These are phyloP conservation scores for Timema podura DNA, from an alignment of 2,888 invertebrate species.

Conservation along the genomic window DNA sequence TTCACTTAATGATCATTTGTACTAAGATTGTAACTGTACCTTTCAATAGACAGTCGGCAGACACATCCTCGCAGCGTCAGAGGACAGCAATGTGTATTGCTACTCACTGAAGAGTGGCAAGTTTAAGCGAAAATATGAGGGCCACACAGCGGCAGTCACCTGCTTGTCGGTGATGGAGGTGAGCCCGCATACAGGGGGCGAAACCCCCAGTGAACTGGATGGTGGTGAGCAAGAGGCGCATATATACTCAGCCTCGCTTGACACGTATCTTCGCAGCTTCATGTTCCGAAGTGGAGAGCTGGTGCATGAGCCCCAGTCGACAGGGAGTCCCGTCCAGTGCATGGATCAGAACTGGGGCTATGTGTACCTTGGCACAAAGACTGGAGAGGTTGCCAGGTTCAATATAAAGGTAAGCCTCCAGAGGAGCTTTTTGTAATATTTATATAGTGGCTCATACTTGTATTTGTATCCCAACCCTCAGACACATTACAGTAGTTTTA, in stretches of 20 bases:
- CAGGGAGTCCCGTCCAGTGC: constrained; percentile 65
- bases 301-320: constrained; percentile 51
- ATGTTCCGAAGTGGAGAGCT: constrained; percentile 56
- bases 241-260: constrained; percentile 60
- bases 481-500: no score
- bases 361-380: constrained; percentile 67
- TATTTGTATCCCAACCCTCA: constrained; percentile 30
- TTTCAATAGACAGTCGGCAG: constrained; percentile 52
- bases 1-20: no score
- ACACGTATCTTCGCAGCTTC: constrained; percentile 57
- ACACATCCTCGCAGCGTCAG: constrained; percentile 58
- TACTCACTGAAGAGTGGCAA: constrained; percentile 53
- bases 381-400: constrained; percentile 66
- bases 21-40: no score
- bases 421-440: no score
- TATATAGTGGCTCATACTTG: constrained; percentile 2
- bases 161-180: constrained; percentile 53
- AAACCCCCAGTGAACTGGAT: constrained; percentile 21
- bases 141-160: constrained; percentile 58
- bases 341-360: constrained; percentile 70
- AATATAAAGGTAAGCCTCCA: constrained; percentile 56
- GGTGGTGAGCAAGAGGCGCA: constrained; percentile 46
- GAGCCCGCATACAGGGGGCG: background rate
- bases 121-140: constrained; percentile 52
- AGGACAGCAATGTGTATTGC: constrained; percentile 60